Percentiles rank a stretch among this genome's conserved stretches.
Evolutionary conservation across 2,888 invertebrate genomes (phyloP).

Genomic region (Molorchus minor): DNA sequence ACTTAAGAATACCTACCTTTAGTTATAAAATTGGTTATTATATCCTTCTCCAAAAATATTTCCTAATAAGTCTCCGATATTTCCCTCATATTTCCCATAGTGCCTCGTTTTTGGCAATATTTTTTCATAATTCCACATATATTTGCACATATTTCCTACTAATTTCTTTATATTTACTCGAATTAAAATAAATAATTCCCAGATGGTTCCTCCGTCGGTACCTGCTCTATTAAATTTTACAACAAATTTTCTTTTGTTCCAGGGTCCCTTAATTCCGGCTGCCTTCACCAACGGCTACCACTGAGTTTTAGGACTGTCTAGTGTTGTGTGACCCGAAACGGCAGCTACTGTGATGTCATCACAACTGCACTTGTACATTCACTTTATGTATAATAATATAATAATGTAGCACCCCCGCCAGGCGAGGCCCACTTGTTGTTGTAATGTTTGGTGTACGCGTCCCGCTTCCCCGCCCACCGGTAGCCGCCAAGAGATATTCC

Average conservation of each 20-base stretch:
- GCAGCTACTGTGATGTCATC: slow-evolving; percentile 64
- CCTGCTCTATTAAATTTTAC: slow-evolving; percentile 9
- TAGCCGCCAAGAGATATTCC: slow-evolving; percentile 60
- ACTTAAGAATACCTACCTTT: too few species aligned
- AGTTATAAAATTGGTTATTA: too few species aligned
- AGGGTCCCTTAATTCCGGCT: slow-evolving; percentile 97
- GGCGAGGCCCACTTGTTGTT: slow-evolving; percentile 64
- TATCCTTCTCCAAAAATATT: too few species aligned
- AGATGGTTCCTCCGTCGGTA: too few species aligned
- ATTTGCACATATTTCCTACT: too few species aligned
- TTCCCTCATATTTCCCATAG: too few species aligned
- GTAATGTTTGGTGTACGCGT: slow-evolving; percentile 64
- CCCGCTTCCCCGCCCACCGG: slow-evolving; percentile 62
- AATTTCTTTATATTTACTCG: too few species aligned
- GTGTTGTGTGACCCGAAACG: slow-evolving; percentile 63
- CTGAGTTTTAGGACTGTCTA: slow-evolving; percentile 68
- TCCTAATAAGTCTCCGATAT: too few species aligned
- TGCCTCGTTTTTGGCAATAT: too few species aligned
- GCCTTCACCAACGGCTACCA: slow-evolving; percentile 99
- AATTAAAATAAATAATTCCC: too few species aligned
- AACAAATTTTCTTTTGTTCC: slow-evolving; percentile 64
- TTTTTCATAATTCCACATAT: too few species aligned
- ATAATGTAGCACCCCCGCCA: slow-evolving; percentile 63
- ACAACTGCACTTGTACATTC: slow-evolving; percentile 65
- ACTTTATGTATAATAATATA: slow-evolving; percentile 61